A percentile compares a stretch with the other conserved stretches of the same genome.
These are phyloP conservation scores for Lepidothrix coronata DNA, from an alignment of 2,113 vertebrate genomes.

Conservation along the genomic window DNA sequence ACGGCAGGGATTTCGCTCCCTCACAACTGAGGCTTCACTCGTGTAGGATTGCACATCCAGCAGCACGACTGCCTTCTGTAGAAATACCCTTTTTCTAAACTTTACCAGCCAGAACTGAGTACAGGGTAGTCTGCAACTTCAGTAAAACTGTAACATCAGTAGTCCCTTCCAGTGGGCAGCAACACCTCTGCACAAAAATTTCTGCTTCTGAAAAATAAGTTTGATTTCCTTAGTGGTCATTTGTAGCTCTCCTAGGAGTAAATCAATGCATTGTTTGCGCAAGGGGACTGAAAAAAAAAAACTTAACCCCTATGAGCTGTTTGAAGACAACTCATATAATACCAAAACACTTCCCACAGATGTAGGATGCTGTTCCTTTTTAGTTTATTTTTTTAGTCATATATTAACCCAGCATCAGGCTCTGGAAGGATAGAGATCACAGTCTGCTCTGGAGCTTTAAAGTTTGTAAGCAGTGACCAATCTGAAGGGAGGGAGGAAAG, in stretches of 20 bases:
- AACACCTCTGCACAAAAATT: neutral
- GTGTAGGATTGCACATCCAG: neutral
- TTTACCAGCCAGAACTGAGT: neutral
- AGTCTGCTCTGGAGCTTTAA: neutral
- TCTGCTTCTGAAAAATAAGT: neutral
- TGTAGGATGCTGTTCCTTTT: neutral
- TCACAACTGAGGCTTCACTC: neutral
- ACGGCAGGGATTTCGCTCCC: neutral
- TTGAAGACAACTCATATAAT: neutral
- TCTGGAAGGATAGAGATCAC: neutral
- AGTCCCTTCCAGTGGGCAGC: neutral
- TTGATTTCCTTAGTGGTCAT: neutral
- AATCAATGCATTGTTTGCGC: neutral
- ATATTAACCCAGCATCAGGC: rapidly evolving
- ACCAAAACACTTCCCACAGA: neutral
- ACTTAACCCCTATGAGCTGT: rapidly evolving
- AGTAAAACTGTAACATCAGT: neutral
- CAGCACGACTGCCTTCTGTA: neutral
- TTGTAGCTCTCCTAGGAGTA: neutral
- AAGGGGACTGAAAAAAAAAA: neutral
- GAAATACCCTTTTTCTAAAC: neutral
- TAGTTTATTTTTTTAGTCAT: neutral
- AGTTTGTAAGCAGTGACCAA: neutral
- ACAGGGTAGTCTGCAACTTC: neutral
- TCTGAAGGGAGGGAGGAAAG: neutral